Evolutionary conservation across 2,113 vertebrate genomes (phyloP).

Genomic region (Crocuta crocuta): DNA sequence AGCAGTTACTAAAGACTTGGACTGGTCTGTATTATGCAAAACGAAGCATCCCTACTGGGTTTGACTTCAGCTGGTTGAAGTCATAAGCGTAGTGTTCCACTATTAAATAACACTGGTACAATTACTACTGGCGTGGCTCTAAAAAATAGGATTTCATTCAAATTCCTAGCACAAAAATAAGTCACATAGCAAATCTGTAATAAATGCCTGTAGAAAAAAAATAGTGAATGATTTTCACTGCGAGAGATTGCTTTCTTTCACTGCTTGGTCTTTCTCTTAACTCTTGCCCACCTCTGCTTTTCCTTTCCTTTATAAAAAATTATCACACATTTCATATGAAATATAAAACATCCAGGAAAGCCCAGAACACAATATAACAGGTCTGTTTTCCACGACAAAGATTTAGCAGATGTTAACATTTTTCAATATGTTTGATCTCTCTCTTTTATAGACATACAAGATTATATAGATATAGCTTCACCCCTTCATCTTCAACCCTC

Average conservation of each 20-base stretch:
- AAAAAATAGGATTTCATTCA: slow-evolving; percentile 40
- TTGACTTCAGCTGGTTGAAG: slow-evolving; percentile 65
- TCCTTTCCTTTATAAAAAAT: slow-evolving; percentile 43
- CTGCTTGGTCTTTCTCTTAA: background rate
- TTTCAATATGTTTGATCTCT: background rate
- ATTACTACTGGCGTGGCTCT: slow-evolving; percentile 30
- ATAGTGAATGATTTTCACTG: slow-evolving; percentile 19
- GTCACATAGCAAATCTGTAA: slow-evolving; percentile 14
- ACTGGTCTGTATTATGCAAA: slow-evolving; percentile 59
- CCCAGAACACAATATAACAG: background rate
- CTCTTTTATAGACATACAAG: background rate
- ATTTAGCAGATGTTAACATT: slow-evolving; percentile 32
- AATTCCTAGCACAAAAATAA: slow-evolving; percentile 41
- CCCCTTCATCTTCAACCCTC: background rate
- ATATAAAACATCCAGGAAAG: slow-evolving; percentile 37
- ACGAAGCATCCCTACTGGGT: slow-evolving; percentile 44
- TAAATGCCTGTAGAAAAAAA: slow-evolving; percentile 30
- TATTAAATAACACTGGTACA: slow-evolving; percentile 32
- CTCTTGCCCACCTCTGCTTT: background rate
- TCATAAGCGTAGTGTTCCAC: slow-evolving; percentile 28
- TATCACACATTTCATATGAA: slow-evolving; percentile 31
- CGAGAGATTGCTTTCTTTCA: slow-evolving; percentile 25
- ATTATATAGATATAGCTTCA: background rate
- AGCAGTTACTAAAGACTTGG: slow-evolving; percentile 20
- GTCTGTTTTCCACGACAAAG: background rate